Conservation (phyloP, 53 echinoderm and acorn worm species). For the Zoroaster sp. region DNA sequence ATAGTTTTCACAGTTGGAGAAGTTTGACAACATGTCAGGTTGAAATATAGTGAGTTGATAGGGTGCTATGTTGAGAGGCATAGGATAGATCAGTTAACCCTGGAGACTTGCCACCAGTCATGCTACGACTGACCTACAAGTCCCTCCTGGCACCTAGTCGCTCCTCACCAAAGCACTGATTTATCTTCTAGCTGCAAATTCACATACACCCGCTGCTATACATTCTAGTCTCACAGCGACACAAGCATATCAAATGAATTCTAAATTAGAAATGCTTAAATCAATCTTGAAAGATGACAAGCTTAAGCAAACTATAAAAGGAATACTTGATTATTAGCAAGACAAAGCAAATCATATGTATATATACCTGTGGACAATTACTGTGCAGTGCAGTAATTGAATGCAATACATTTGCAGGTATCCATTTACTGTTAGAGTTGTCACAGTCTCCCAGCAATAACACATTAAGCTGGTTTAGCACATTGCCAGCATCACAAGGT, state of each 20-base stretch:
- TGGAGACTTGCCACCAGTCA: conserved; percentile 23
- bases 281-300: conserved; percentile 4
- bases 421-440: background rate
- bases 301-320: background rate
- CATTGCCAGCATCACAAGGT: background rate
- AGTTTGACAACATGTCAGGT: conserved; percentile 53
- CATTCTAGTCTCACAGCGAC: conserved; percentile 1
- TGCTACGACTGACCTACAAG: conserved; percentile 15
- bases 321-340: background rate
- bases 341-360: background rate
- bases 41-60: conserved; percentile 29
- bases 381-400: background rate
- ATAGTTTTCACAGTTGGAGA: conserved; percentile 1
- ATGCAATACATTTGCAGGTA: background rate
- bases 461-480: background rate
- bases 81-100: conserved; percentile 2
- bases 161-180: conserved; percentile 3
- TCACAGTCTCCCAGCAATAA: background rate
- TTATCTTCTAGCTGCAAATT: background rate
- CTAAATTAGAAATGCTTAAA: background rate
- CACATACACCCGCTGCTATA: conserved; percentile 17
- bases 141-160: conserved; percentile 16
- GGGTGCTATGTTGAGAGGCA: conserved; percentile 27
- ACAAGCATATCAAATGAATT: background rate
- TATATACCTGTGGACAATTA: background rate